Base-by-base conservation (phyloP, 2,888 invertebrate genomes). In the Phyllotreta striolata region DNA sequence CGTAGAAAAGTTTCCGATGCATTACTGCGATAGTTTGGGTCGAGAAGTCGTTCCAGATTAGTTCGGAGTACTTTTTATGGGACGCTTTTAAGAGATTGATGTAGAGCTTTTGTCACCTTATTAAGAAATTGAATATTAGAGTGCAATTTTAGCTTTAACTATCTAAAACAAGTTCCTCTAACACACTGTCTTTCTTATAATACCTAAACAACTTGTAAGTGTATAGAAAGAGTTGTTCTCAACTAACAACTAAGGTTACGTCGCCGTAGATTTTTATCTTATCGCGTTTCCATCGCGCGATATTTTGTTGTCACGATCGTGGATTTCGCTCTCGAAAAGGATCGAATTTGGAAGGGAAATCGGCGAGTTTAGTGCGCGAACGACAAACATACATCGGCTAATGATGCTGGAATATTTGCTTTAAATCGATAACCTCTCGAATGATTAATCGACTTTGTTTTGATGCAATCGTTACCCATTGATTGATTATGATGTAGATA, bases 291-390 rank as follows among this genome's bases (percentile, higher is more conserved):
- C 58, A 68, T 66, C 70, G 64, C 62, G 70, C 55, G 39, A 65
- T 70, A 63, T 65, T 66, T 66, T 66, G 68, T 70, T 66, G 65
- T 44, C 66, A 64, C 61, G 67, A 62, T 65, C 69, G 66, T 66
- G 69, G 24, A 24, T 24, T 24, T 24, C 4, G 2, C 24, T 24
- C 2, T n/a, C 24, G 24, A 24, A 24, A 24, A 24, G 24, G 24
- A 24, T 24, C 24, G 24, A 1, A 24, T 24, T 24, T 24, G 24
- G 24, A 24, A 24, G 24, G 24, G 4, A 24, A 24, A 24, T 24
- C 24, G 24, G 24, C 24, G 24, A 24, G 24, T 24, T n/a, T n/a
- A n/a, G n/a, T n/a, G n/a, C n/a, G n/a, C n/a, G 4, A 24, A 24
- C 24, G 24, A 24, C 24, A 41, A 41, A 41, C 41, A 41, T 41